Conservation (phyloP, 2,113 vertebrate genomes). For the Apodemus sylvaticus region DNA sequence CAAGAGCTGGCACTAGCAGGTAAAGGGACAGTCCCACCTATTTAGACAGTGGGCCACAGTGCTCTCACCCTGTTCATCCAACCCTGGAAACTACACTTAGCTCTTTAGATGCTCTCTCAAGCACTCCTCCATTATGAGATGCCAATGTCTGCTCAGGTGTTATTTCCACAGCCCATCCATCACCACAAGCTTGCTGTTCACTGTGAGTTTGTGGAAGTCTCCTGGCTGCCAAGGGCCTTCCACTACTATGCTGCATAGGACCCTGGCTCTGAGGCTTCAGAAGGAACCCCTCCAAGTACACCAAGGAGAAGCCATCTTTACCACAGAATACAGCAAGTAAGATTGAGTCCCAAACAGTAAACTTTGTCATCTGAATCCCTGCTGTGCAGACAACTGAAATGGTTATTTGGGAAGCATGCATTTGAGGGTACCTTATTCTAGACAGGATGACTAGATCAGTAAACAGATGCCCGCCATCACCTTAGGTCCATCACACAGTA, state of each 20-base stretch:
- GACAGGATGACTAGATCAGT: neutral
- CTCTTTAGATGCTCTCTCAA: neutral
- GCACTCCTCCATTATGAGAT: neutral
- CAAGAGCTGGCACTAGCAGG: conserved; percentile 49
- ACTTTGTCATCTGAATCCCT: neutral
- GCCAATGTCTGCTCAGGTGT: conserved; percentile 59
- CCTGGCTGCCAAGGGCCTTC: conserved; percentile 67
- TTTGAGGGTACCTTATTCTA: neutral
- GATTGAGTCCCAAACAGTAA: neutral
- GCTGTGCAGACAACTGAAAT: neutral
- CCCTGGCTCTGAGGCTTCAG: conserved; percentile 59
- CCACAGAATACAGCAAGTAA: conserved; percentile 71
- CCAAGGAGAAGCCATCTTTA: conserved; percentile 68
- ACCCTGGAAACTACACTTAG: neutral
- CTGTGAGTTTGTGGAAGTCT: conserved; percentile 50
- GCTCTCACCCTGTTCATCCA: neutral
- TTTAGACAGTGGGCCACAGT: neutral
- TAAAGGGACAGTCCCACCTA: conserved; percentile 16
- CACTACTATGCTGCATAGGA: neutral
- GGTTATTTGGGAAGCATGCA: neutral
- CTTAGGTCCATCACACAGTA: neutral
- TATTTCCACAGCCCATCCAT: conserved; percentile 63
- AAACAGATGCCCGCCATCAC: neutral
- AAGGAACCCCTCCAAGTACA: conserved; percentile 51
- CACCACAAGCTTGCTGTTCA: conserved; percentile 63